These are phyloP conservation scores for Pyrrhosoma nymphula DNA, from an alignment of 2,888 invertebrate species.

Conservation along the genomic window DNA sequence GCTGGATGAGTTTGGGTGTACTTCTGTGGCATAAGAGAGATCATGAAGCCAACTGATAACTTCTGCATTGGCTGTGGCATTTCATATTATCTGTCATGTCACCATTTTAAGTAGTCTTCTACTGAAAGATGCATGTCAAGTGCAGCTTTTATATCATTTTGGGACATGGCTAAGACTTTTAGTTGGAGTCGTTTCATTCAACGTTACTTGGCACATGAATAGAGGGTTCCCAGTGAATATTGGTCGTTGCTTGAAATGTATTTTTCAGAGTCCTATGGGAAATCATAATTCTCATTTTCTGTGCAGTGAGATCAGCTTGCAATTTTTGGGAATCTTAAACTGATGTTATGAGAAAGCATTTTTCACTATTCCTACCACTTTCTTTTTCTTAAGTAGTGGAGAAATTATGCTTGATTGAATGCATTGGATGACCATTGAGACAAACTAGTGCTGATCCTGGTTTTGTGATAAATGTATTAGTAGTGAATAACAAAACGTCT, in stretches of 20 bases:
- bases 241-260: neutral
- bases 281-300: neutral
- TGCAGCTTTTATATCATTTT: neutral
- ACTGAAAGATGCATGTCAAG: neutral
- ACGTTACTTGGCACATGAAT: neutral
- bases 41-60: neutral
- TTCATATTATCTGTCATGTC: neutral
- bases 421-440: slow-evolving; percentile 1
- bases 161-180: neutral
- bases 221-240: neutral
- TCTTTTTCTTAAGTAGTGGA: slow-evolving; percentile 15
- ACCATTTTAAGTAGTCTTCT: neutral
- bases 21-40: neutral
- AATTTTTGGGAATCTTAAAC: neutral
- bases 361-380: slow-evolving; percentile 40
- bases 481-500: neutral
- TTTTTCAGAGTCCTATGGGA: neutral
- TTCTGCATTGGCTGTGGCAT: neutral
- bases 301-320: neutral
- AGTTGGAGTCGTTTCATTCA: neutral
- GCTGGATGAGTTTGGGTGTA: neutral
- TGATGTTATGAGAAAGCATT: slow-evolving; percentile 45
- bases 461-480: slow-evolving; percentile 51
- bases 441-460: slow-evolving; percentile 23
- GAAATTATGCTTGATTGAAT: slow-evolving; percentile 14